Evolutionary conservation across 2,888 invertebrate genomes (phyloP).

Genomic region (Orthosia gracilis): DNA sequence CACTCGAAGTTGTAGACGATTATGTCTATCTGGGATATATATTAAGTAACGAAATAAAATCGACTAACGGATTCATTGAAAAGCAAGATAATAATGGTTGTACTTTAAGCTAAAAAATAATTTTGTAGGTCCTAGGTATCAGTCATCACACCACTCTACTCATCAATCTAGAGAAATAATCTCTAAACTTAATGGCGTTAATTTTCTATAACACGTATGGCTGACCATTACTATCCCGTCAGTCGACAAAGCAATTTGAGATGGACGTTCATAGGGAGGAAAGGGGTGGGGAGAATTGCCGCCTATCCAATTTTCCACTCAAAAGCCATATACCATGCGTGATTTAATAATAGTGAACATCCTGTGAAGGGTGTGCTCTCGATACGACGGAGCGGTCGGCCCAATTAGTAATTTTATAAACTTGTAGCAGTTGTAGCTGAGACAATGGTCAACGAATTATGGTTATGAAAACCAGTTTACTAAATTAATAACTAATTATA

Average conservation of each 20-base stretch:
- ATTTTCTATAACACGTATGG: conserved; percentile 21
- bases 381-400: conserved; percentile 72
- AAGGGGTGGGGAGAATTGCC: background rate
- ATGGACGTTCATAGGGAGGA: background rate
- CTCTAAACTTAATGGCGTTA: background rate
- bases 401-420: conserved; percentile 73
- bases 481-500: no score
- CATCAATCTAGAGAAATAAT: background rate
- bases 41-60: no score
- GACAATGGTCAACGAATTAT: conserved; percentile 7
- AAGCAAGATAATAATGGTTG: no score
- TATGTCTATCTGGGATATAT: no score
- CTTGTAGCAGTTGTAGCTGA: conserved; percentile 69
- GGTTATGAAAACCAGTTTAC: background rate
- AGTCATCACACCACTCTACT: no score
- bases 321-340: conserved; percentile 13
- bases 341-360: conserved; percentile 47
- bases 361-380: conserved; percentile 66
- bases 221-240: conserved; percentile 9
- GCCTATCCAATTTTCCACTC: conserved; percentile 35
- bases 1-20: no score
- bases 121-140: no score
- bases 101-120: no score
- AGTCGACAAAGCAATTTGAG: conserved; percentile 41
- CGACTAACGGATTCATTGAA: no score